phyloP scores from a whole-genome alignment of 1,140 invertebrate species.

The Druon quercuslanigerum region DNA sequence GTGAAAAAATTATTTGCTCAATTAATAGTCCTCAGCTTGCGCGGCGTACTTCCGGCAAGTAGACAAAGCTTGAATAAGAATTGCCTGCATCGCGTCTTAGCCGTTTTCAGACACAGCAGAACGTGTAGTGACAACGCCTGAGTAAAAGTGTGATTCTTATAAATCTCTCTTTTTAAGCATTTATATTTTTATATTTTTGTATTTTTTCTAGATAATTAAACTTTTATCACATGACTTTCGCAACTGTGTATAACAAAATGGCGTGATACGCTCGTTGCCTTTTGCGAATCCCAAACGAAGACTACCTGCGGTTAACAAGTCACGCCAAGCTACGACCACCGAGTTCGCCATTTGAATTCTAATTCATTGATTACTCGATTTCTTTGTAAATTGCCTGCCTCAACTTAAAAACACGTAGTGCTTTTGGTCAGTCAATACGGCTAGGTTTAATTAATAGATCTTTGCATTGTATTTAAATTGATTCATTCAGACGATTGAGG shows the following conservation, averaged over 20 bases:
- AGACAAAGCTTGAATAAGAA: constrained; percentile 36
- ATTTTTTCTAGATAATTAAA: neutral
- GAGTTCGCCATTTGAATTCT: constrained; percentile 59
- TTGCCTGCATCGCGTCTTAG: neutral
- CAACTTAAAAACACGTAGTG: constrained; percentile 47
- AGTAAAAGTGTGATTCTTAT: neutral
- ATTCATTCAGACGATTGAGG: neutral
- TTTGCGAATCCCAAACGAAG: constrained; percentile 33
- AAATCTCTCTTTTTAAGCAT: neutral
- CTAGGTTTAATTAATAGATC: neutral
- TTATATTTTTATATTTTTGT: neutral
- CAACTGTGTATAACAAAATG: neutral
- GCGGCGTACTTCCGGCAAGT: constrained; percentile 48
- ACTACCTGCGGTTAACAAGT: constrained; percentile 41
- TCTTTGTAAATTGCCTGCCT: constrained; percentile 58
- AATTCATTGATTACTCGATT: constrained; percentile 66
- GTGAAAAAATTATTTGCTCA: neutral
- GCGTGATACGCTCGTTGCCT: neutral
- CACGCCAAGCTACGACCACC: constrained; percentile 50
- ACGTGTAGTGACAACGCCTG: neutral
- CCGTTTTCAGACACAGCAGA: neutral
- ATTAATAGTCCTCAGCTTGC: constrained; percentile 34
- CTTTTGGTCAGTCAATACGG: neutral
- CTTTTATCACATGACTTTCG: neutral
- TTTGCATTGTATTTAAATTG: constrained; percentile 12